Conservation (phyloP, 23 tunicate species). For the Corella eumyota region DNA sequence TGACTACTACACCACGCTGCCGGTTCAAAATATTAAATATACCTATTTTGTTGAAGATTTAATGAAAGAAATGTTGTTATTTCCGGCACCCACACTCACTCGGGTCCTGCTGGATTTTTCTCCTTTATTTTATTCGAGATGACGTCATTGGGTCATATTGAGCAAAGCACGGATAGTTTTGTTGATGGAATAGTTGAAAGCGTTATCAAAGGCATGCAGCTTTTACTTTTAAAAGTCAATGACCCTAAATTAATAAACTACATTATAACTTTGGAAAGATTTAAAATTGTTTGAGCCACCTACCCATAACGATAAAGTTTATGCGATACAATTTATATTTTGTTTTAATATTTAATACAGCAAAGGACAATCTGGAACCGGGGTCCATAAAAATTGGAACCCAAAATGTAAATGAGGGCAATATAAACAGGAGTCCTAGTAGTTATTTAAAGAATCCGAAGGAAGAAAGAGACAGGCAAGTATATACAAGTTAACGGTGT, state of each 20-base stretch:
- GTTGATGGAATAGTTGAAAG: slow-evolving; percentile 74
- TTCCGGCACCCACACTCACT: slow-evolving; percentile 92
- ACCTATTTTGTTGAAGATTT: slow-evolving; percentile 55
- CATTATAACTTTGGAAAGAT: too few species aligned
- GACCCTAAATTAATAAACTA: too few species aligned
- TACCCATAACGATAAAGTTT: too few species aligned
- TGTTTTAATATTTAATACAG: too few species aligned
- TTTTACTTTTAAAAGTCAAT: too few species aligned
- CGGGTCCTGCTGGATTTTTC: slow-evolving; percentile 90
- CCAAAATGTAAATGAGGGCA: slow-evolving; percentile 48
- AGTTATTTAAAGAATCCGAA: slow-evolving; percentile 48
- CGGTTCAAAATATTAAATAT: too few species aligned
- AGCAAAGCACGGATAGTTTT: slow-evolving; percentile 49
- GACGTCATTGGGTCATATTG: slow-evolving; percentile 59
- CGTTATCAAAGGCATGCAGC: slow-evolving; percentile 20
- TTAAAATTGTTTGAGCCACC: too few species aligned
- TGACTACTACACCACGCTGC: too few species aligned
- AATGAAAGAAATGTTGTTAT: slow-evolving; percentile 64
- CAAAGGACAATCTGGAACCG: slow-evolving; percentile 45
- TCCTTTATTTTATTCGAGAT: slow-evolving; percentile 61
- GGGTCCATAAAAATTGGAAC: slow-evolving; percentile 23
- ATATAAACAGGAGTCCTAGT: slow-evolving; percentile 84
- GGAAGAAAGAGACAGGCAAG: slow-evolving; percentile 37
- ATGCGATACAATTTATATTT: too few species aligned
- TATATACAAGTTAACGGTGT: too few species aligned